Base-by-base conservation (phyloP, 2,888 invertebrate species). In the Ceriagrion tenellum region DNA sequence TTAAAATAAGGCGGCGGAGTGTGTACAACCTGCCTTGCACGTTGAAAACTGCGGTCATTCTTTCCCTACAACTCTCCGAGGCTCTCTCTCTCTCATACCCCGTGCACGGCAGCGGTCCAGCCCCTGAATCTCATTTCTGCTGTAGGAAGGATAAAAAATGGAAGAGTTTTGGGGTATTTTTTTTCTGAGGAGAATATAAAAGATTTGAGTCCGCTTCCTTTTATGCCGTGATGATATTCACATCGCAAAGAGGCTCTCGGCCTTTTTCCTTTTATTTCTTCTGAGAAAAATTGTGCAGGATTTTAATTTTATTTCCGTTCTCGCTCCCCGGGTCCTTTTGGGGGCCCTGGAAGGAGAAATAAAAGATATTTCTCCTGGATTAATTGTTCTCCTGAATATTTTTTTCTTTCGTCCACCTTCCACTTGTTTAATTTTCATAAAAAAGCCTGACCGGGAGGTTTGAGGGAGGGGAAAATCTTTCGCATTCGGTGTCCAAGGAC, bases 201-300 rank as follows among this genome's bases (percentile, higher is more conserved):
- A 81, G 81, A 81, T 81, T 81, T 81, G 35, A 18, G 30, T 16
- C 81, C 35, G 81, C 81, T 81, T 81, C 81, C 81, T 81, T 93
- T 93, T 93, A 47, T 93, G 63, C 74, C 69, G 26, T 93, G 93
- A 93, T 93, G 93, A 93, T 93, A 93, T 93, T 93, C 93, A 93
- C 93, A 30, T 93, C 47, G 93, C 93, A n/a, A 93, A 81, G 69
- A 81, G 81, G 69, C 69, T 35, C 81, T 81, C 81, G 35, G 8
- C 35, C 18, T 35, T 13, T 20, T 16, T 59, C 13, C 26, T 30
- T 35, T 69, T 81, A 16, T 81, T 35, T 8, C 35, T 16, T 35
- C n/a, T 1, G 30, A 0, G 13, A 13, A 81, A 81, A 81, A 81
- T 81, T 81, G 16, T 35, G 13, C 8, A 13, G n/a, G 35, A 4